These are phyloP conservation scores for Psilopsiagon aurifrons DNA, from an alignment of 2,113 vertebrate species.

Conservation along the genomic window DNA sequence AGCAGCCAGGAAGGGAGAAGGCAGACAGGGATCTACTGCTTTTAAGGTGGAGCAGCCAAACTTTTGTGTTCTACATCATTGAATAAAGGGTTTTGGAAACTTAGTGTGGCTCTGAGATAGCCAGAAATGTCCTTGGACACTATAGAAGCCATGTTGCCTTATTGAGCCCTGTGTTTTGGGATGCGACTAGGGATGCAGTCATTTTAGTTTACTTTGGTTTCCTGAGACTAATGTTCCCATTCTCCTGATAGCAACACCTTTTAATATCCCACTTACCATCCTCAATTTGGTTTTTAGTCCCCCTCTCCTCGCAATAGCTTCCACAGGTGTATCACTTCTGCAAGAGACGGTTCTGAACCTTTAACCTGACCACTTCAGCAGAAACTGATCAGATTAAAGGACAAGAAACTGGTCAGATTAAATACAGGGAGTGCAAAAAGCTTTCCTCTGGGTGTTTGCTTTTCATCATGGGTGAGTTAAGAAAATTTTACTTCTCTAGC, in stretches of 20 bases:
- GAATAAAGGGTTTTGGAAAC: background rate
- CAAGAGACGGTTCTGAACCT: background rate
- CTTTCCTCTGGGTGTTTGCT: background rate
- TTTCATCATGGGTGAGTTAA: background rate
- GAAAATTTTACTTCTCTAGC: background rate
- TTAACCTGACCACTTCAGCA: rapidly evolving
- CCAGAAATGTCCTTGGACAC: background rate
- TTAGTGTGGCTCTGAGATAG: rapidly evolving
- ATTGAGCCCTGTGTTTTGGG: rapidly evolving
- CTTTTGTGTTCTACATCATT: background rate
- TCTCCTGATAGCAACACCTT: background rate
- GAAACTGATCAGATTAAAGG: background rate
- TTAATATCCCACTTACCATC: rapidly evolving
- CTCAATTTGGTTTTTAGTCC: background rate
- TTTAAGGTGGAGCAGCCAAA: background rate
- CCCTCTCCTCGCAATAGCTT: no score
- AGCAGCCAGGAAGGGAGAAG: background rate
- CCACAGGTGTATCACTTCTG: background rate
- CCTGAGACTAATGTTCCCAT: background rate
- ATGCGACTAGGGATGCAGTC: rapidly evolving
- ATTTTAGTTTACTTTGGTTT: background rate
- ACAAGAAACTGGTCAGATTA: background rate
- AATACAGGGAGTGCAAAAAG: rapidly evolving
- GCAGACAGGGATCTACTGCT: background rate
- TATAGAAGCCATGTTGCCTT: rapidly evolving